These are phyloP conservation scores for Cetoscarus ocellatus DNA, from an alignment of 2,797 vertebrate genomes.

Conservation along the genomic window DNA sequence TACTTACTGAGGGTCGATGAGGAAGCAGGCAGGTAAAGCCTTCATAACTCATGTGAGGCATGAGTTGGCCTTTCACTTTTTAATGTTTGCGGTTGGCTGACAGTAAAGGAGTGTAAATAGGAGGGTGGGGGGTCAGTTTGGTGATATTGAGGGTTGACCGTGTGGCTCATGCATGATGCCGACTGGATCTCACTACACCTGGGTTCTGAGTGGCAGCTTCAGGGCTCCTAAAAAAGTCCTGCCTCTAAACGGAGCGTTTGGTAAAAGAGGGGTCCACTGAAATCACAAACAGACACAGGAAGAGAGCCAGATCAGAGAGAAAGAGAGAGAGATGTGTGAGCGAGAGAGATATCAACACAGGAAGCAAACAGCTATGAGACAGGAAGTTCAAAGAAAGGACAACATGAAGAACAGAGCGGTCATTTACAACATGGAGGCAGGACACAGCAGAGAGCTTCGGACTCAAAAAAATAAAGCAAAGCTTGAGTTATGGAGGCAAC, in stretches of 20 bases:
- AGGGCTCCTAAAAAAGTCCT: conserved; percentile 90
- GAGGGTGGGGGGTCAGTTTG: conserved; percentile 11
- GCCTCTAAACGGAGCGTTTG: conserved; percentile 93
- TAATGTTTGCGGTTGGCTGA: conserved; percentile 64
- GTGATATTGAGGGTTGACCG: conserved; percentile 30
- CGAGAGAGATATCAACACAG: conserved; percentile 56
- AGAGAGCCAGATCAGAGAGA: conserved; percentile 62
- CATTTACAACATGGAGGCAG: conserved; percentile 33
- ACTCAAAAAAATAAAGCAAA: background rate
- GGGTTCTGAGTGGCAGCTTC: conserved; percentile 91
- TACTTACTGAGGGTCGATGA: conserved; percentile 75
- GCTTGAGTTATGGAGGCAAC: conserved; percentile 4
- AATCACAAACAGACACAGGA: conserved; percentile 90
- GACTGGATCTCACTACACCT: conserved; percentile 91
- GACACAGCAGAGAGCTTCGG: conserved; percentile 17
- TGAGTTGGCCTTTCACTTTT: conserved; percentile 78
- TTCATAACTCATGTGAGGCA: conserved; percentile 81
- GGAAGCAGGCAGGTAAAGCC: conserved; percentile 71
- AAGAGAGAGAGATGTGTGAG: conserved; percentile 16
- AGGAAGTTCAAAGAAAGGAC: conserved; percentile 64
- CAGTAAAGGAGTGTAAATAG: conserved; percentile 19
- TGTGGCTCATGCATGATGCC: conserved; percentile 92
- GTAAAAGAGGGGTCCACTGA: conserved; percentile 95
- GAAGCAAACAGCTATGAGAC: conserved; percentile 53
- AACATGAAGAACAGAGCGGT: conserved; percentile 53